phyloP scores from a whole-genome alignment of 2,113 vertebrate species.

The Bubo blakistoni region DNA sequence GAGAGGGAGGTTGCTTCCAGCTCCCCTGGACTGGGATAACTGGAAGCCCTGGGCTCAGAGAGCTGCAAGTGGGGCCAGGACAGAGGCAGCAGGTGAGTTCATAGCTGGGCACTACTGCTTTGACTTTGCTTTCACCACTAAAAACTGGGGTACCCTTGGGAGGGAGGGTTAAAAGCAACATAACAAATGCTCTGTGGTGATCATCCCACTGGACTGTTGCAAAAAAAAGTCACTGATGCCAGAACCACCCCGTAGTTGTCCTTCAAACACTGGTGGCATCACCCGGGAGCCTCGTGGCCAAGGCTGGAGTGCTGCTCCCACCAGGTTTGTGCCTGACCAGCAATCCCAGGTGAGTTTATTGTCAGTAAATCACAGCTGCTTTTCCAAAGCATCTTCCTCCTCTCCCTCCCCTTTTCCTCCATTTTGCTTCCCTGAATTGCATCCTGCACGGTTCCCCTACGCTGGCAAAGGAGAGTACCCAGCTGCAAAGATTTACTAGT shows the following conservation, averaged over 20 bases:
- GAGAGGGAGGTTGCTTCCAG: background rate
- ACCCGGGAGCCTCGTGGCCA: fast-evolving
- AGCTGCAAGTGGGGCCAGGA: no score
- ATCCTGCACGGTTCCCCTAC: background rate
- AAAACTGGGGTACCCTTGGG: fast-evolving
- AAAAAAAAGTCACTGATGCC: background rate
- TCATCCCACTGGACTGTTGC: background rate
- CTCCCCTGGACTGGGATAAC: background rate
- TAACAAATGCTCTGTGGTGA: background rate
- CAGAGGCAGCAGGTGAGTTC: background rate
- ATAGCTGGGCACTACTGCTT: background rate
- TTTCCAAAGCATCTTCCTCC: background rate
- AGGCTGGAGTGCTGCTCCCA: background rate
- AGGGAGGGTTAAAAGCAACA: background rate
- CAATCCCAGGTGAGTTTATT: background rate
- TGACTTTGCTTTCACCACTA: background rate
- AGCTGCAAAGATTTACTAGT: background rate
- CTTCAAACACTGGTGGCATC: background rate
- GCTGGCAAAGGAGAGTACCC: background rate
- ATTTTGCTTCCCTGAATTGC: background rate
- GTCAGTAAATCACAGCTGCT: background rate
- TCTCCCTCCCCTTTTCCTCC: background rate
- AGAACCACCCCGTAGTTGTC: fast-evolving
- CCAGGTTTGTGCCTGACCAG: background rate
- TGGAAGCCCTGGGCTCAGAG: background rate